These are phyloP conservation scores for Xenus cinereus DNA, from an alignment of 2,113 vertebrate genomes.

Conservation along the genomic window DNA sequence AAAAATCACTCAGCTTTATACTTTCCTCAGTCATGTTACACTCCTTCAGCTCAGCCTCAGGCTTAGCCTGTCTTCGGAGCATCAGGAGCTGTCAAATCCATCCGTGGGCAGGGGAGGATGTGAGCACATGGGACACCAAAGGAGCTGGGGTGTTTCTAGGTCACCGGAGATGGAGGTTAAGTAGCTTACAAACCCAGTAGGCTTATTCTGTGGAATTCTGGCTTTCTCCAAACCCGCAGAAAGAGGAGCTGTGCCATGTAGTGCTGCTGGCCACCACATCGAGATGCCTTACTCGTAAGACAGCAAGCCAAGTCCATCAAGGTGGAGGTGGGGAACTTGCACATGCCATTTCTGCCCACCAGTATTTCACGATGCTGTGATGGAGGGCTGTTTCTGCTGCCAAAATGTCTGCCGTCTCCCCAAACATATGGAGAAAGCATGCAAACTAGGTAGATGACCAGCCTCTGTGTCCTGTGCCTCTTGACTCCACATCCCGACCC, in stretches of 20 bases:
- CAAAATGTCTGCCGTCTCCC: neutral
- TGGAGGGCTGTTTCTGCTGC: neutral
- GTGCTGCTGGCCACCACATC: neutral
- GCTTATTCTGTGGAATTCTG: neutral
- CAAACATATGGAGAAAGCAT: neutral
- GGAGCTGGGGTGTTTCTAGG: neutral
- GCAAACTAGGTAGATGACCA: neutral
- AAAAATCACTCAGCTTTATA: slow-evolving; percentile 2
- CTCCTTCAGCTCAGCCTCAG: neutral
- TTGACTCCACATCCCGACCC: rapidly evolving
- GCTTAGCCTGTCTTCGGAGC: neutral
- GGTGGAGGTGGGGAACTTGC: neutral
- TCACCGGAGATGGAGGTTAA: neutral
- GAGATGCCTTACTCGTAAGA: neutral
- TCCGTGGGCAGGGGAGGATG: neutral
- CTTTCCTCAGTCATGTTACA: neutral
- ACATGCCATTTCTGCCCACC: rapidly evolving
- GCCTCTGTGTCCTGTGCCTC: neutral
- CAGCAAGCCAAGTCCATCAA: neutral
- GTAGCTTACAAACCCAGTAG: neutral
- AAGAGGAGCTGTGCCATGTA: neutral
- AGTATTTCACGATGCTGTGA: rapidly evolving
- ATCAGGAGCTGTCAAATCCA: slow-evolving; percentile 18
- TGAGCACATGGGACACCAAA: neutral
- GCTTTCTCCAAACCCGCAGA: neutral